phyloP scores from a whole-genome alignment of 2,888 invertebrate genomes.

The Autographa gamma region DNA sequence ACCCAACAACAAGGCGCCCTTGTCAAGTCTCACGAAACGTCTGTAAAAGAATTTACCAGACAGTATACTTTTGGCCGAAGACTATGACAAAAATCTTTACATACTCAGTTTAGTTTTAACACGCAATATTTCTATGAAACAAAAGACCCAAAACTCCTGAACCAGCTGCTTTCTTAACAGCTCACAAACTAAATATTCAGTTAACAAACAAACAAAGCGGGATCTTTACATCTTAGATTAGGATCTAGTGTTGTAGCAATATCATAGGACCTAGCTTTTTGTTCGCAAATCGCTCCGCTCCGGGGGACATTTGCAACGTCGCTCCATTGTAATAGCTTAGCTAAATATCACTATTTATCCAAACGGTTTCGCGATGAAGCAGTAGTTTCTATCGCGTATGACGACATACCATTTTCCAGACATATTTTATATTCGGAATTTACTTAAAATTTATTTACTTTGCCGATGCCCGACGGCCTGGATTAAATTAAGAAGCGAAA shows the following conservation, averaged over 20 bases:
- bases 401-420: conserved; percentile 21
- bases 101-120: too few relatives aligned
- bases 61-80: too few relatives aligned
- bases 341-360: conserved; percentile 58
- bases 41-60: not conserved
- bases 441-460: not conserved
- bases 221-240: conserved; percentile 41
- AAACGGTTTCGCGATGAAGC: conserved; percentile 29
- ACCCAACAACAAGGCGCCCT: too few relatives aligned
- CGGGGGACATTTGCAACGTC: conserved; percentile 47
- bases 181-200: not conserved
- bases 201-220: conserved; percentile 26
- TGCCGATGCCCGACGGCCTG: not conserved
- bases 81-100: not conserved
- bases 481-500: too few relatives aligned
- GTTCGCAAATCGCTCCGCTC: conserved; percentile 57
- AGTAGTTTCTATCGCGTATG: conserved; percentile 15
- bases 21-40: too few relatives aligned
- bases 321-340: conserved; percentile 47
- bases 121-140: not conserved
- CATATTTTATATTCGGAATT: not conserved
- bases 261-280: conserved; percentile 50
- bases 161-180: not conserved
- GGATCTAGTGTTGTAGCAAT: conserved; percentile 38
- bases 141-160: not conserved